phyloP scores from a whole-genome alignment of 2,797 vertebrate genomes.

The Amphiprion clarkii region DNA sequence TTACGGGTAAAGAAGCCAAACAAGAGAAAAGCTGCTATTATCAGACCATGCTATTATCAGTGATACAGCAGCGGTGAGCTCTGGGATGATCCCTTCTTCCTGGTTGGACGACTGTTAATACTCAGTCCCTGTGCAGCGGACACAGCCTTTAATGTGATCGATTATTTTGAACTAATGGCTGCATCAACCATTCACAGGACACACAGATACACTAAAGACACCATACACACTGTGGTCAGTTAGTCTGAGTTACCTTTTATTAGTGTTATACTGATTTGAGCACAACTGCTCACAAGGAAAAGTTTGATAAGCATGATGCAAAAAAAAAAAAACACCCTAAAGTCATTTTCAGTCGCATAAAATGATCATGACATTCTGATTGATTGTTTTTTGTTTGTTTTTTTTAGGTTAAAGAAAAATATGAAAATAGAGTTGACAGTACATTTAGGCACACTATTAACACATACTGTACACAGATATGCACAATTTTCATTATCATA shows the following conservation, averaged over 20 bases:
- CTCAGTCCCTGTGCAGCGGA: too few relatives aligned
- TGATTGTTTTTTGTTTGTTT: conserved; percentile 74
- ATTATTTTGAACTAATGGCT: too few relatives aligned
- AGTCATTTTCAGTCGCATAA: conserved; percentile 87
- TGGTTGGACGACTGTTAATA: too few relatives aligned
- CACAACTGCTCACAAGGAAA: conserved; percentile 91
- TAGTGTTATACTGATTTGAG: conserved; percentile 94
- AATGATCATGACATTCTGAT: conserved; percentile 90
- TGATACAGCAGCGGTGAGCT: too few relatives aligned
- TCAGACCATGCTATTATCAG: too few relatives aligned
- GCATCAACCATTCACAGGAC: too few relatives aligned
- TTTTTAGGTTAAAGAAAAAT: conserved; percentile 89
- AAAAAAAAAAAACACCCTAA: conserved; percentile 78
- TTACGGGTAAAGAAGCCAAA: too few relatives aligned
- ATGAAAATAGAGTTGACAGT: conserved; percentile 92
- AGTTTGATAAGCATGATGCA: conserved; percentile 91
- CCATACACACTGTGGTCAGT: conserved; percentile 56
- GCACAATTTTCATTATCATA: conserved; percentile 83
- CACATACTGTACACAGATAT: conserved; percentile 94
- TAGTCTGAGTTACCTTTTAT: conserved; percentile 94
- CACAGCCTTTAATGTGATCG: too few relatives aligned
- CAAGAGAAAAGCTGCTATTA: too few relatives aligned
- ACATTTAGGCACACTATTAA: conserved; percentile 98
- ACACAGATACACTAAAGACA: conserved; percentile 25
- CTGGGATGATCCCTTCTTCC: too few relatives aligned